Base-by-base conservation (phyloP, 2,888 invertebrate genomes). In the Panzeria rudis region DNA sequence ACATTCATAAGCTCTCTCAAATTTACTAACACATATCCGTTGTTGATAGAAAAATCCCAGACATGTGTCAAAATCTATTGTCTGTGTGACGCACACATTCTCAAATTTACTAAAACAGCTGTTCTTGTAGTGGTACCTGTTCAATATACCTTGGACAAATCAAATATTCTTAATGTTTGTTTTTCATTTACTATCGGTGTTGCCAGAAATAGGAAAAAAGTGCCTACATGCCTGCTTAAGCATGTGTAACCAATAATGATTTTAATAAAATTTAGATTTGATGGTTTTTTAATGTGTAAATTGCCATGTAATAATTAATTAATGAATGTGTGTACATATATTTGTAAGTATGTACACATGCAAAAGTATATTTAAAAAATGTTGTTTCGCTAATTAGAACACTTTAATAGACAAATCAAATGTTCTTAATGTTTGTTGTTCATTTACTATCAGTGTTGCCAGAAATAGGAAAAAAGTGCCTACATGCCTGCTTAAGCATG, bases 221-320 rank as follows among this genome's bases (percentile, higher is more conserved):
- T 11, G 1, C 35, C 35, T n/a, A n/a, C n/a, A 61, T 50, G 59
- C 59, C 59, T 81, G 84, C 69, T 85, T 83, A 85, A 82, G 75
- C 85, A 85, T 78, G 85, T 85, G 85, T 85, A 85, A 83, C 82
- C 85, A 78, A 81, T 80, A 78, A 78, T 61, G 56, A 56, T 20
- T 44, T 64, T 83, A 38, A 38, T 54, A 32, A 44, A 69, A 75
- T 7, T 56, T 64, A 64, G 76, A 77, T 83, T 71, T 77, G 17
- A 38, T 78, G 25, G 44, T 64, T 73, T 64, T 59, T 59, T 15
- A 66, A 71, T 64, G 76, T 83, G 82, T 78, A 78, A 78, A 78
- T 69, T 69, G 69, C 29, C 68, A 61, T 61, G 77, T 78, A 69
- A 69, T 52, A 69, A 17, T 59, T 35, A 50, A 29, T 29, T 2